Conservation (phyloP, 1,140 invertebrate genomes). For the Hermetia illucens region DNA sequence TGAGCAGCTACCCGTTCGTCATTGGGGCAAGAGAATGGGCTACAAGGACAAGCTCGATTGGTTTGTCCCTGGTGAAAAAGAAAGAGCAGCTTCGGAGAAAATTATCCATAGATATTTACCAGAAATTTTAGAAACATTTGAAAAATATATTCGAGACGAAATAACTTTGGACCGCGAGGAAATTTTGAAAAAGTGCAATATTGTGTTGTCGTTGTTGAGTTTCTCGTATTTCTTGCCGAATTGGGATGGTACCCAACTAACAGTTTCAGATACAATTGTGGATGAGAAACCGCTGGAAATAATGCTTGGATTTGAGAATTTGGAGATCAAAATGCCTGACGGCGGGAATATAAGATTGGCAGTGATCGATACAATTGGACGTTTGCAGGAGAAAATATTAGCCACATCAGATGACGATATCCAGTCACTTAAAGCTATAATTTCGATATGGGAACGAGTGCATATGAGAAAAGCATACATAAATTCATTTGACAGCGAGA, state of each 20-base stretch:
- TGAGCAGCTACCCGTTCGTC: conserved; percentile 61
- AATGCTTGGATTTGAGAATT: conserved; percentile 26
- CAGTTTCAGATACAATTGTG: conserved; percentile 30
- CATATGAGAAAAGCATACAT: conserved; percentile 2
- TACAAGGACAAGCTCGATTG: conserved; percentile 52
- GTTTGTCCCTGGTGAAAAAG: conserved; percentile 58
- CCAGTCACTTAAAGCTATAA: conserved; percentile 47
- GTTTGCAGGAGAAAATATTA: conserved; percentile 43
- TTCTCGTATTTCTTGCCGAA: conserved; percentile 41
- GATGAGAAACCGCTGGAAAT: conserved; percentile 28
- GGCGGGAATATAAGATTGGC: conserved; percentile 43
- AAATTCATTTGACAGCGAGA: conserved; percentile 6
- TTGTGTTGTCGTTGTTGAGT: conserved; percentile 37
- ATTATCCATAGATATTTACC: conserved; percentile 50
- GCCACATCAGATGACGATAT: conserved; percentile 56
- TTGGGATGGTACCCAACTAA: conserved; percentile 41
- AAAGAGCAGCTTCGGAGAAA: conserved; percentile 46
- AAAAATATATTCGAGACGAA: conserved; percentile 32
- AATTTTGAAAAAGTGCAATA: conserved; percentile 26
- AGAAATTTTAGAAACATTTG: conserved; percentile 36
- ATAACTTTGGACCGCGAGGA: conserved; percentile 27
- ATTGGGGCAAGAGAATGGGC: conserved; percentile 54
- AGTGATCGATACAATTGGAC: conserved; percentile 36
- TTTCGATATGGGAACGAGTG: conserved; percentile 30
- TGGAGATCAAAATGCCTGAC: conserved; percentile 40